Conservation (phyloP, 2,797 vertebrate genomes). For the Galaxias olidus region DNA sequence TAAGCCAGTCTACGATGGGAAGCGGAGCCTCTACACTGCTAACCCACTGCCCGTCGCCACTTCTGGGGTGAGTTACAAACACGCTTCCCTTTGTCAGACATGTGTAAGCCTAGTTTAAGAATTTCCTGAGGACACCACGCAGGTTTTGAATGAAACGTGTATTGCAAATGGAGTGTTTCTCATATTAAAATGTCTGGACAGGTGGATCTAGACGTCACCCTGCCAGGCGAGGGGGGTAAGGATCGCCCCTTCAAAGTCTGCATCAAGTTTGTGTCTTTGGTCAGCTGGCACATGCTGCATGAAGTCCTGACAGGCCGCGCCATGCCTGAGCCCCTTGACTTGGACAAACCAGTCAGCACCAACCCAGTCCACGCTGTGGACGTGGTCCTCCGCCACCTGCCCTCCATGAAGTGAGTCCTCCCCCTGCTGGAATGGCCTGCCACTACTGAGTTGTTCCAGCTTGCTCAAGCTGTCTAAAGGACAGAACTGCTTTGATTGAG, state of each 20-base stretch:
- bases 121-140: neutral
- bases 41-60: constrained; percentile 92
- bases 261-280: constrained; percentile 92
- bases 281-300: constrained; percentile 97
- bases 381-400: constrained; percentile 95
- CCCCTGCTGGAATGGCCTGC: too few relatives aligned
- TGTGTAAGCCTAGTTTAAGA: neutral
- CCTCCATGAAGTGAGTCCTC: constrained; percentile 92
- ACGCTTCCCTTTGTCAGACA: neutral
- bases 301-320: constrained; percentile 91
- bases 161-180: neutral
- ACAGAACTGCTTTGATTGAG: too few relatives aligned
- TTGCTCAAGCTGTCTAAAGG: too few relatives aligned
- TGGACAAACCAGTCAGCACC: constrained; percentile 97
- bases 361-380: constrained; percentile 98
- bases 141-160: neutral
- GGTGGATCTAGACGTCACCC: constrained; percentile 97
- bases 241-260: constrained; percentile 96
- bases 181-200: constrained; percentile 42
- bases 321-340: constrained; percentile 85
- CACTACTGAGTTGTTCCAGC: neutral
- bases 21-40: constrained; percentile 95
- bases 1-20: constrained; percentile 96
- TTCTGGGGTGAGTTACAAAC: constrained; percentile 79
- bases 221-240: constrained; percentile 96